Evolutionary conservation across 2,888 invertebrate genomes (phyloP).

Genomic region (Ceriagrion tenellum): DNA sequence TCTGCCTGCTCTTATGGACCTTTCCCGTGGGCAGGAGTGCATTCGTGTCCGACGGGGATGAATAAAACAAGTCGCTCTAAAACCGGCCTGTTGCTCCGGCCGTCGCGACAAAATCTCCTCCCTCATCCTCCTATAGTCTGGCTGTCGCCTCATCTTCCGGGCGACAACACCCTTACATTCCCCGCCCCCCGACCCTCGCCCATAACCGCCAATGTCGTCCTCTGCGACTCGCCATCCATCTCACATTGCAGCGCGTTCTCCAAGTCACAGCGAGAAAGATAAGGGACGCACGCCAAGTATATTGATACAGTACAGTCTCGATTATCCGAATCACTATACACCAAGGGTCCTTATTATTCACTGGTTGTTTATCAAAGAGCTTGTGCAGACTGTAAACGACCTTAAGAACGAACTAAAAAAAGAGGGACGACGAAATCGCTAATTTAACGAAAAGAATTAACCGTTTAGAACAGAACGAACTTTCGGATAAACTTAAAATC

Average conservation of each 20-base stretch:
- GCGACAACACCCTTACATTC: not conserved
- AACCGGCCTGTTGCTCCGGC: not conserved
- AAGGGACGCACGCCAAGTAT: too few species aligned
- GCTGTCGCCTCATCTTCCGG: not conserved
- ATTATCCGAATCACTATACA: too few species aligned
- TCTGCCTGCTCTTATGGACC: not conserved
- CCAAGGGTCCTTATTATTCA: too few species aligned
- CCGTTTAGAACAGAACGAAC: too few species aligned
- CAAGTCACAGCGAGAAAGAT: too few species aligned
- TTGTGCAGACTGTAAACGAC: too few species aligned
- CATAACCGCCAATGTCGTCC: not conserved
- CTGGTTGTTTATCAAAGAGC: too few species aligned
- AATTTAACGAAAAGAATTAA: too few species aligned
- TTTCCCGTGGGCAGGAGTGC: not conserved
- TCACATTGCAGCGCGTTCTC: not conserved
- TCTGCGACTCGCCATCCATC: not conserved
- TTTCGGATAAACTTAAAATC: too few species aligned
- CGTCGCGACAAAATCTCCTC: not conserved
- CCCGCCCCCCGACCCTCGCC: not conserved
- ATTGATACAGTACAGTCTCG: too few species aligned
- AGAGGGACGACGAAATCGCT: too few species aligned
- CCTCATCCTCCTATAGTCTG: not conserved
- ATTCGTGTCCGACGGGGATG: not conserved
- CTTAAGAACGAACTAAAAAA: too few species aligned
- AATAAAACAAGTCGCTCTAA: not conserved